Evolutionary conservation across 2,797 vertebrate species (phyloP).

Genomic region (Gymnoscopelus braueri): DNA sequence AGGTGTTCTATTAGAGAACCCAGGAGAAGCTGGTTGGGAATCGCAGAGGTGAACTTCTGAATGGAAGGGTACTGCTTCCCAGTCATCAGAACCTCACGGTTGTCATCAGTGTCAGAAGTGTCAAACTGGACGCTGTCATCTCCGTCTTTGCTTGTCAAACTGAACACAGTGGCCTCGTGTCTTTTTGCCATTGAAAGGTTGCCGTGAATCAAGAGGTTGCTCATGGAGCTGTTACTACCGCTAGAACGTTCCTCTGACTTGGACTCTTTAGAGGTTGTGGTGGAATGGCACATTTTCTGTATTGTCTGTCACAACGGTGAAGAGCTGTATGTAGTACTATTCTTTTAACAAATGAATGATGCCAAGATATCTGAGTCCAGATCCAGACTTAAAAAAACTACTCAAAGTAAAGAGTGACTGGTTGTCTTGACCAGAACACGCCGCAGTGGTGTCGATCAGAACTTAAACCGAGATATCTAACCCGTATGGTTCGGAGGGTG

Average conservation of each 20-base stretch:
- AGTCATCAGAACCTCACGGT: slow-evolving; percentile 82
- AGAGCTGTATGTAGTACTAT: too few species aligned
- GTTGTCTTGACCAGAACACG: too few species aligned
- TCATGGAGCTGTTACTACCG: slow-evolving; percentile 26
- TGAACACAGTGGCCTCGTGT: slow-evolving; percentile 43
- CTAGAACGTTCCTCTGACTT: slow-evolving; percentile 70
- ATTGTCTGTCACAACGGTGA: too few species aligned
- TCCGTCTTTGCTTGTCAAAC: slow-evolving; percentile 66
- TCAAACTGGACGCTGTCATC: slow-evolving; percentile 77
- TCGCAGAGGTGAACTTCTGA: slow-evolving; percentile 87
- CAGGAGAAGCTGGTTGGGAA: slow-evolving; percentile 94
- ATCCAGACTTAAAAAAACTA: too few species aligned
- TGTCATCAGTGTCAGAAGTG: slow-evolving; percentile 88
- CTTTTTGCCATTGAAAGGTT: slow-evolving; percentile 12
- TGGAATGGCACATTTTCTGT: too few species aligned
- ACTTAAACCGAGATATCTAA: too few species aligned
- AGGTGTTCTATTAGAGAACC: slow-evolving; percentile 95
- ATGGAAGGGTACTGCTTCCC: slow-evolving; percentile 74
- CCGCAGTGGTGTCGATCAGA: too few species aligned
- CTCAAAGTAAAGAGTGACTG: too few species aligned
- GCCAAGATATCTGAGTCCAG: too few species aligned
- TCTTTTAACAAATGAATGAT: too few species aligned
- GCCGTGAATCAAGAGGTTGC: slow-evolving; percentile 29
- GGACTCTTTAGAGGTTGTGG: neutral
- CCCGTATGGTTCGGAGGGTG: too few species aligned